A percentile compares a stretch with the other conserved stretches of the same genome.
phyloP scores from a whole-genome alignment of 1,140 invertebrate species.

The Drosophila mayri region DNA sequence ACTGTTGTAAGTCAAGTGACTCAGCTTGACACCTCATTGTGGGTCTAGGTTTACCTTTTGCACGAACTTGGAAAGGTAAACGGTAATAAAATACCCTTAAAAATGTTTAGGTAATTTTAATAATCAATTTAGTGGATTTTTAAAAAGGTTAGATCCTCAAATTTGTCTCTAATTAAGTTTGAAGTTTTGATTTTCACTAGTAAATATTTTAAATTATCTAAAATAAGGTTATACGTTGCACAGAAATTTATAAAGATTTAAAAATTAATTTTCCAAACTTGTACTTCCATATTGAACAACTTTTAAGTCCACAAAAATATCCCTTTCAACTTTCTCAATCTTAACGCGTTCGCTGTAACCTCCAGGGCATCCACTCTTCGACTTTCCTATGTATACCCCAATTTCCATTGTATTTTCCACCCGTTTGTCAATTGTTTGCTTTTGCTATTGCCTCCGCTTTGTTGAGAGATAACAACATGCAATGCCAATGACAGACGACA shows the following conservation, averaged over 20 bases:
- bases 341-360: too few relatives aligned
- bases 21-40: slow-evolving; percentile 15
- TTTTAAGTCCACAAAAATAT: too few relatives aligned
- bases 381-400: not conserved
- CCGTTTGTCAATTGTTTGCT: slow-evolving; percentile 22
- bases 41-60: not conserved
- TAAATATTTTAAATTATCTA: not conserved
- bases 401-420: slow-evolving; percentile 6
- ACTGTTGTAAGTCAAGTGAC: not conserved
- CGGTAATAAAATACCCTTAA: not conserved
- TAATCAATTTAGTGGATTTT: not conserved
- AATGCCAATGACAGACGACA: slow-evolving; percentile 26
- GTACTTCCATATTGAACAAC: too few relatives aligned
- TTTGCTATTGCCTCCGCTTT: slow-evolving; percentile 29
- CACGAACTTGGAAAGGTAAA: too few relatives aligned
- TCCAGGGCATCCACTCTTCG: not conserved
- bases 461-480: slow-evolving; percentile 41
- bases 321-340: too few relatives aligned
- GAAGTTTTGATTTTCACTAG: not conserved
- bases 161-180: accelerated
- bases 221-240: too few relatives aligned
- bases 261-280: too few relatives aligned
- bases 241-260: too few relatives aligned
- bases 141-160: not conserved
- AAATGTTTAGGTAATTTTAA: not conserved